Evolutionary conservation across 2,888 invertebrate species (phyloP), one percentile per base, ranked within the genome.

Genomic region (Siphlonurus alternatus): DNA sequence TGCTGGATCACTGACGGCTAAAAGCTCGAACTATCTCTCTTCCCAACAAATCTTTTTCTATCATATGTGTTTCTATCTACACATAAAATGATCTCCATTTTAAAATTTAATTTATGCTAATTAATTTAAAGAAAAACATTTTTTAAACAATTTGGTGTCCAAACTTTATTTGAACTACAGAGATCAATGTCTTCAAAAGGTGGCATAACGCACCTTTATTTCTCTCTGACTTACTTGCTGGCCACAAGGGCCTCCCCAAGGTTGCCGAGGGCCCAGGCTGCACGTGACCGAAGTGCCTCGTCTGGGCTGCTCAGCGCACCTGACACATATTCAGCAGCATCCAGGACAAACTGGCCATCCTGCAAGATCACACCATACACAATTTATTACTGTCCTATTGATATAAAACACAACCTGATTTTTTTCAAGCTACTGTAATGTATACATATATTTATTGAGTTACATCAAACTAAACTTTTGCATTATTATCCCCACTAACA

Each of bases 181-280:
- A 10, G 18, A 15, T 18, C 53, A 53, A 53, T 53, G 15, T 15
- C 53, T 53, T 10, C 18, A 15, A 53, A 53, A 15, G 18, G 53
- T 53, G 18, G 53, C 10, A 53, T 18, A 15, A 15, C 18, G 19
- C 19, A 19, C 53, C 53, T 53, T n/a, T 53, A 19, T 53, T 18
- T 18, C n/a, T 38, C 2, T 53, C 23, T 18, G 15, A 23, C 7
- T 22, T 59, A 87, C 86, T 81, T 81, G 72, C 86, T 87, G 38
- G 84, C 77, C 1, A 89, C 83, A 0, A 93, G 77, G 1, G 89
- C 87, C 73, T 93, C 91, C 70, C 87, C 89, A 5, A 93, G 80
- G 73, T 92, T 93, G 0, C 88, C 93, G 66, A 94, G 77, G 0
- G 93, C 83, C 93, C 93, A 94, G 1, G 89, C 86, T 0, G 89